Conservation (phyloP, 2,113 vertebrate genomes). For the Suricata suricatta region DNA sequence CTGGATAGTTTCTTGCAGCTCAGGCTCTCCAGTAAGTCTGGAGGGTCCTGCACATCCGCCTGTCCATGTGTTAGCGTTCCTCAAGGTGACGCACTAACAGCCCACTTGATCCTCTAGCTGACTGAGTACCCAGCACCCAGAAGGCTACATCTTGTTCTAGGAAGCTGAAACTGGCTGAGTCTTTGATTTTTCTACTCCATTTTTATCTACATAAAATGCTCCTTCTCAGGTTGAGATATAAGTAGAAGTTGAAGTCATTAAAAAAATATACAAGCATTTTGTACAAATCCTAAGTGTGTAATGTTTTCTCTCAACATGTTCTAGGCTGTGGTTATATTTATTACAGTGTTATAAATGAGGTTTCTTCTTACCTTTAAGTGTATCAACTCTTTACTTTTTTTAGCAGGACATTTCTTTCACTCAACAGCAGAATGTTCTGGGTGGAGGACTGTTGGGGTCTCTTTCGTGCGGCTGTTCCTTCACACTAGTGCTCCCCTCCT, state of each 20-base stretch:
- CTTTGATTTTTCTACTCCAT: background rate
- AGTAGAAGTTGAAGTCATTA: background rate
- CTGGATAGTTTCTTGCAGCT: background rate
- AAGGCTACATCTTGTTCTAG: background rate
- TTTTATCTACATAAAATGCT: background rate
- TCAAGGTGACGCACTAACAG: rapidly evolving
- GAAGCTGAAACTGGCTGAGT: background rate
- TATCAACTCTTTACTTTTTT: background rate
- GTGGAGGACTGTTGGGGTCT: background rate
- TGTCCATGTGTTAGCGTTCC: background rate
- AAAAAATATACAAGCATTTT: background rate
- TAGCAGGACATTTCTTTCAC: background rate
- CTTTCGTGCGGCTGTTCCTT: rapidly evolving
- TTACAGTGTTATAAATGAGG: background rate
- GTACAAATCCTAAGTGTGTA: background rate
- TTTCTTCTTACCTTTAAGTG: conserved; percentile 2
- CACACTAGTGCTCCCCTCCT: no score
- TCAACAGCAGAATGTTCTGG: background rate
- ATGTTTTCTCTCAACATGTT: background rate
- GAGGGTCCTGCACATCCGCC: background rate
- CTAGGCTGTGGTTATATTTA: background rate
- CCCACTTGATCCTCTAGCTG: background rate
- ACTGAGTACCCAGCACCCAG: background rate
- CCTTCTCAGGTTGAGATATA: background rate
- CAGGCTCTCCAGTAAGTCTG: background rate